Percentiles rank a stretch among this genome's conserved stretches.
Evolutionary conservation across 2,797 vertebrate species (phyloP).

Genomic region (Manis javanica): DNA sequence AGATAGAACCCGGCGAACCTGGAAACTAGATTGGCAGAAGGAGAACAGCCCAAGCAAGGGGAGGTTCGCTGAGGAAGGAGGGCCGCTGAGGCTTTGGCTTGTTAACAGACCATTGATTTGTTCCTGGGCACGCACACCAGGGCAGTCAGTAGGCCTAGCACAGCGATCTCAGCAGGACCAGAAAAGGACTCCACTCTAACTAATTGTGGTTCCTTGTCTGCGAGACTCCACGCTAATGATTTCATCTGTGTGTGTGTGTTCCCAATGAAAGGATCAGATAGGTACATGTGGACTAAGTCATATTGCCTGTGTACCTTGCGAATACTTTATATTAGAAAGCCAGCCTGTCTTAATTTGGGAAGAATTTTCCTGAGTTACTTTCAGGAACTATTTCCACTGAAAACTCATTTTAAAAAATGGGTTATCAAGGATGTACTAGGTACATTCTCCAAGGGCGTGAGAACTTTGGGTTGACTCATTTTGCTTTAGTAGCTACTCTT

Average conservation of each 20-base stretch:
- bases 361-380: conserved; percentile 36
- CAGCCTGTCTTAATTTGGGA: conserved; percentile 41
- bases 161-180: background rate
- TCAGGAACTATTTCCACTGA: conserved; percentile 21
- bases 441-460: background rate
- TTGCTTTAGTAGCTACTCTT: background rate
- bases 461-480: background rate
- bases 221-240: background rate
- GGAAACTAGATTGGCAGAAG: background rate
- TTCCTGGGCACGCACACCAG: background rate
- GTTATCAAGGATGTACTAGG: background rate
- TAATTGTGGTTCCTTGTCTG: background rate
- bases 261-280: background rate
- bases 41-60: background rate
- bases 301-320: background rate
- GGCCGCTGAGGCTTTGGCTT: too few species aligned
- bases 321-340: background rate
- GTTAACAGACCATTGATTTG: background rate
- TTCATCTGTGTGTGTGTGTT: background rate
- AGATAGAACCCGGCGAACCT: background rate
- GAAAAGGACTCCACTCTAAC: background rate
- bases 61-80: background rate
- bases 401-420: background rate
- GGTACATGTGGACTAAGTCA: background rate
- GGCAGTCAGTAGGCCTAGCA: background rate